Evolutionary conservation across 2,888 invertebrate species (phyloP), one percentile per base, ranked within the genome.

Genomic region (Mythimna lalbum): DNA sequence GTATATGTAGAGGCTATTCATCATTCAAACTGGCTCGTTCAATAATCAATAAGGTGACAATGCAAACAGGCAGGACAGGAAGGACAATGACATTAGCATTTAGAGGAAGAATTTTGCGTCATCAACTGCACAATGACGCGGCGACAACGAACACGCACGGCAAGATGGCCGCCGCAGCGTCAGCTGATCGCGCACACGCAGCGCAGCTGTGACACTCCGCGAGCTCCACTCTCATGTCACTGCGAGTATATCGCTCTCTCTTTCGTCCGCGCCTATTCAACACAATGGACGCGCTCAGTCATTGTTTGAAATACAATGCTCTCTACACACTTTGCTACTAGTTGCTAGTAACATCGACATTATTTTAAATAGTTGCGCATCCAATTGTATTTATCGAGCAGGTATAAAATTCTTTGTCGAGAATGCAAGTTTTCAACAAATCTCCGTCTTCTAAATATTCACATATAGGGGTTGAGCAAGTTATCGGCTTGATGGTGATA

Each of bases 101-200:
- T 90, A 89, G 88, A 91, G 91, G 90, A 91, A 92, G 88, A 90
- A 90, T 87, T 86, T 89, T 89, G 92, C 95, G 94, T 94, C 94
- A 95, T 90, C 86, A 86, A 87, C 90, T 85, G 89, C 89, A 92
- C 91, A 92, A 92, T 95, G 95, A 95, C 95, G 95, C 93, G 88
- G 88, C 92, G 87, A 92, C 90, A 92, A 91, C 90, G 88, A 89
- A 87, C 92, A 92, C 93, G 91, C 92, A 93, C 89, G 87, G 91
- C 93, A 96, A 96, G 93, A 96, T 96, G 95, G 95, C 95, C 89
- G 94, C 89, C 92, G 89, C 88, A 83, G 86, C 93, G 94, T 95
- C 96, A 96, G 96, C 96, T 96, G 96, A 95, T 95, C 88, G 94
- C 92, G 93, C 94, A 91, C 92, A 93, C 94, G 91, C 93, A 92